phyloP scores from a whole-genome alignment of 2,797 vertebrate genomes.

The Diglossa cyanea region DNA sequence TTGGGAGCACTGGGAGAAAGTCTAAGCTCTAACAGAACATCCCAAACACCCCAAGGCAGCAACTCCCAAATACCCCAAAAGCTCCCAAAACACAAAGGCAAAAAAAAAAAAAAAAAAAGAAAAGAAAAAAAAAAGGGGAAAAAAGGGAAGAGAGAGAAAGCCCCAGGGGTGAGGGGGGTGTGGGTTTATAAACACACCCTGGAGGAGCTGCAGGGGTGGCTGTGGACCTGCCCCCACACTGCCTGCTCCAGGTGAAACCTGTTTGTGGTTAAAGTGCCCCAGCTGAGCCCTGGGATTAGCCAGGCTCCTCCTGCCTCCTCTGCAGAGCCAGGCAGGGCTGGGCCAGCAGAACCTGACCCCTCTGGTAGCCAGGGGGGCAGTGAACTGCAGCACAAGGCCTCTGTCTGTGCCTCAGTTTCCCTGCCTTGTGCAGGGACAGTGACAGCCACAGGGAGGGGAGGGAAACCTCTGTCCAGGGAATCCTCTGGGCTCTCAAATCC shows the following conservation, averaged over 20 bases:
- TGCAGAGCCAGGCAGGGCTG: background rate
- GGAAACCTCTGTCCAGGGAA: background rate
- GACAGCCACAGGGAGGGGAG: accelerated
- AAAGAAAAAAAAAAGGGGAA: no score
- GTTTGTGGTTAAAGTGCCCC: background rate
- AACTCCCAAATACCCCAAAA: background rate
- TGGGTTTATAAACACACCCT: conserved; percentile 22
- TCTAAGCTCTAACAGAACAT: background rate
- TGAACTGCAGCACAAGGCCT: accelerated
- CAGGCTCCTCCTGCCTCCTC: accelerated
- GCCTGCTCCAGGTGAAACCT: conserved; percentile 13
- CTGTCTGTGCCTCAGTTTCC: background rate
- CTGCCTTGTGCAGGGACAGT: background rate
- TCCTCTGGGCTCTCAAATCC: background rate
- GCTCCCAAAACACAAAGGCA: background rate
- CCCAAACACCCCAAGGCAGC: background rate
- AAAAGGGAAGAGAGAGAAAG: background rate
- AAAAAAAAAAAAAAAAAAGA: no score
- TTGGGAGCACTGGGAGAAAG: background rate
- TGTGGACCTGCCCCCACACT: background rate
- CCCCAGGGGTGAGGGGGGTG: accelerated
- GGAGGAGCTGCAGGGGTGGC: background rate
- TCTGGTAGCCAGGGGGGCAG: accelerated
- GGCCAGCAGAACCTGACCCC: background rate
- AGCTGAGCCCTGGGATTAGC: background rate